Evolutionary conservation across 2,113 vertebrate species (phyloP).

Genomic region (Synchiropus splendidus): DNA sequence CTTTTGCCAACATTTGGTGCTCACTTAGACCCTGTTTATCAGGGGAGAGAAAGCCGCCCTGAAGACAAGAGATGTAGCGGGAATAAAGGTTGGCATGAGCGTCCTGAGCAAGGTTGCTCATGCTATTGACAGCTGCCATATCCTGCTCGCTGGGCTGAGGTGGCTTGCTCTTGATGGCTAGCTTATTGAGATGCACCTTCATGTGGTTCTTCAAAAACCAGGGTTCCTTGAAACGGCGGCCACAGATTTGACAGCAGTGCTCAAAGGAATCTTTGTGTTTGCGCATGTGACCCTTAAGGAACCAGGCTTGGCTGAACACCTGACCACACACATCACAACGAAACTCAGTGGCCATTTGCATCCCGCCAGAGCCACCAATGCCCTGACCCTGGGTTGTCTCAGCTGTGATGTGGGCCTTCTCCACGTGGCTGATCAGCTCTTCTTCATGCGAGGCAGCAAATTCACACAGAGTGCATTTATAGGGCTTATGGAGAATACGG

Average conservation of each 20-base stretch:
- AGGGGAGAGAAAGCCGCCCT: slow-evolving; percentile 85
- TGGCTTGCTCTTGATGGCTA: slow-evolving; percentile 92
- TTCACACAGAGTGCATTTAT: slow-evolving; percentile 96
- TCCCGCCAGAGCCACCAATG: slow-evolving; percentile 66
- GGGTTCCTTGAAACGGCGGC: slow-evolving; percentile 95
- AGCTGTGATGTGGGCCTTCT: slow-evolving; percentile 96
- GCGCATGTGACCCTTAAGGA: slow-evolving; percentile 98
- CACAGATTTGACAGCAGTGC: slow-evolving; percentile 97
- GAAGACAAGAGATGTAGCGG: slow-evolving; percentile 91
- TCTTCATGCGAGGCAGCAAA: slow-evolving; percentile 95
- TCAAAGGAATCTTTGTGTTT: slow-evolving; percentile 99
- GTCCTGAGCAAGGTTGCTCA: slow-evolving; percentile 86
- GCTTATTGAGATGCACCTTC: slow-evolving; percentile 97
- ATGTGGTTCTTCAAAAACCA: slow-evolving; percentile 99
- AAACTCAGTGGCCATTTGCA: slow-evolving; percentile 83
- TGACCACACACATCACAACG: slow-evolving; percentile 95
- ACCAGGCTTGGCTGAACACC: slow-evolving; percentile 98
- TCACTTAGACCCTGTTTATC: slow-evolving; percentile 85
- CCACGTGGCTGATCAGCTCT: slow-evolving; percentile 93
- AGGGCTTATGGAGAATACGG: slow-evolving; percentile 96
- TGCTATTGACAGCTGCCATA: slow-evolving; percentile 63
- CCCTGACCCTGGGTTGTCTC: slow-evolving; percentile 87
- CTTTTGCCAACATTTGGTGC: slow-evolving; percentile 84
- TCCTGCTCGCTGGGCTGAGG: slow-evolving; percentile 66
- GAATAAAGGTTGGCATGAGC: slow-evolving; percentile 93